Base-by-base conservation (phyloP, 2,797 vertebrate species). In the Sternarchorhynchus goeldii region DNA sequence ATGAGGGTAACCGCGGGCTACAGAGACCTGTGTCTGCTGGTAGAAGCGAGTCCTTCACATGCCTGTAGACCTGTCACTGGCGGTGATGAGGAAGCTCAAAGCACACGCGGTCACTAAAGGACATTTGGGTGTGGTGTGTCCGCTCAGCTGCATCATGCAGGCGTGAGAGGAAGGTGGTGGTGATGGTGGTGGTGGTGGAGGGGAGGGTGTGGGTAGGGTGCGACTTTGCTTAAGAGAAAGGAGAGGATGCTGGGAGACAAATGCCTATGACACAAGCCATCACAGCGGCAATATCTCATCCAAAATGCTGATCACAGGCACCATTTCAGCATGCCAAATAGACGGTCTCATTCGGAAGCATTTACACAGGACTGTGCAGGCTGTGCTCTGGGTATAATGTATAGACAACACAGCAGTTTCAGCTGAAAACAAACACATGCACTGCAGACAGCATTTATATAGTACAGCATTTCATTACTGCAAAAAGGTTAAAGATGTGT, bases 281-380 rank as follows among this genome's bases (percentile, higher is more conserved):
- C 45, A 50, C 45, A 2, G 45, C 45, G 14, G 20, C 64, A 20
- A 20, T 67, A 67, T 21, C 21, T 67, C 20, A 45, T 39, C 36
- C 16, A 21, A 67, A 66, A 10, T 18, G n/a, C 64, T 67, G 64
- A 67, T 39, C 64, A 20, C 36, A 25, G 64, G 36, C 64, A 67
- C 36, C n/a, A 8, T 39, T 45, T 20, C 36, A 18, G 36, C 10
- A 20, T 17, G 39, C 39, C 64, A 67, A 45, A 67, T 45, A 45
- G 64, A 67, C 45, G 39, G 39, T 20, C 63, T 65, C 34, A 65
- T 36, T 36, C 20, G 17, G 34, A 65, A 39, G 16, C 32, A 5
- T 36, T 41, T 65, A 34, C 41, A 17, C 5, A 6, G 34, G 32
- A 65, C 17, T 3, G 16, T 18, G 8, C 63, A 65, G 63, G 34